A percentile compares a stretch with the other conserved stretches of the same genome.
Evolutionary conservation across 2,888 invertebrate genomes (phyloP).

Genomic region (Eupithecia abbreviata): DNA sequence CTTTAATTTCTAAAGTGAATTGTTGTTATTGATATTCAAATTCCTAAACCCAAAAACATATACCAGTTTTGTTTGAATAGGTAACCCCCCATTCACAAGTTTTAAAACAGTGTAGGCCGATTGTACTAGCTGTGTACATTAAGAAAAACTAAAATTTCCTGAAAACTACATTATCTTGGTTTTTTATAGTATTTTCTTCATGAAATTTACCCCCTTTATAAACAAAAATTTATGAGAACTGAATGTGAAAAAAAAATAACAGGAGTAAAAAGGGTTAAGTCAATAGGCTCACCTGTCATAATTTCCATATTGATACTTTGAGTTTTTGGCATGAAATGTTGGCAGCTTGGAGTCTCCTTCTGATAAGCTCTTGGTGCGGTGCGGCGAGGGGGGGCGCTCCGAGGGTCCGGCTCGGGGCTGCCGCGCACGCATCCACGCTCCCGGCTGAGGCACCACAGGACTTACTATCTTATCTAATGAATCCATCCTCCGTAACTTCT

Average conservation of each 20-base stretch:
- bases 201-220: too few relatives aligned
- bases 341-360: slow-evolving; percentile 81
- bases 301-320: slow-evolving; percentile 96
- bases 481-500: slow-evolving; percentile 87
- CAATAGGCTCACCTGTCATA: slow-evolving; percentile 88
- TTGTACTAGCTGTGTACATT: too few relatives aligned
- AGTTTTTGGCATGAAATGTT: slow-evolving; percentile 89
- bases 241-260: too few relatives aligned
- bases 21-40: too few relatives aligned
- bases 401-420: slow-evolving; percentile 69
- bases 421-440: slow-evolving; percentile 89
- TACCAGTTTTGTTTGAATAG: too few relatives aligned
- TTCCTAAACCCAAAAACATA: too few relatives aligned
- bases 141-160: too few relatives aligned
- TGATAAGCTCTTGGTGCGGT: slow-evolving; percentile 65
- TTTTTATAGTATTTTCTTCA: too few relatives aligned
- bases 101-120: too few relatives aligned
- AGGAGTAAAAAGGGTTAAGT: background rate
- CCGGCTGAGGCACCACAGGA: slow-evolving; percentile 95
- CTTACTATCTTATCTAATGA: slow-evolving; percentile 95
- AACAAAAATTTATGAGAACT: too few relatives aligned
- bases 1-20: background rate
- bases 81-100: too few relatives aligned
- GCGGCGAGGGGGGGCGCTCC: slow-evolving; percentile 79
- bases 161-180: too few relatives aligned